A percentile compares a stretch with the other conserved stretches of the same genome.
These are phyloP conservation scores for Torymus texanus DNA, from an alignment of 2,888 invertebrate genomes.

Conservation along the genomic window DNA sequence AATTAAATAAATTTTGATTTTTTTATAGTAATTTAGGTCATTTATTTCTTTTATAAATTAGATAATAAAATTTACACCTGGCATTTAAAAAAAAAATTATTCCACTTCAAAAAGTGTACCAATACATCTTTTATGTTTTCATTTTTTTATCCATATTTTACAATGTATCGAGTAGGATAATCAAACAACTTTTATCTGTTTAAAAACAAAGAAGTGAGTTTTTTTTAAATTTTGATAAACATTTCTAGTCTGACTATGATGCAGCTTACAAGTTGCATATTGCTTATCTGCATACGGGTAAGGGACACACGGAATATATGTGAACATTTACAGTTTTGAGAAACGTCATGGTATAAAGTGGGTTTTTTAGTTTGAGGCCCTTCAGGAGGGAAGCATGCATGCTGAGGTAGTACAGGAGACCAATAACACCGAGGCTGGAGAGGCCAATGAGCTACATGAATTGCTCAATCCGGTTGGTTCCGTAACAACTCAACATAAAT, in stretches of 20 bases:
- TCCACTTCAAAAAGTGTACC: no score
- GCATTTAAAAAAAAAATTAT: no score
- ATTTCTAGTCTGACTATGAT: conserved; percentile 6
- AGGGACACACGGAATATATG: conserved; percentile 16
- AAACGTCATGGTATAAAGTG: conserved; percentile 52
- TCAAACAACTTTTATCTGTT: no score
- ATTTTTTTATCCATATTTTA: no score
- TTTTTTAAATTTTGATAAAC: no score
- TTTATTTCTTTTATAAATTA: no score
- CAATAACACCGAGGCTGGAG: conserved; percentile 68
- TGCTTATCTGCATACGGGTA: conserved; percentile 36
- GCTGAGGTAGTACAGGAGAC: conserved; percentile 69
- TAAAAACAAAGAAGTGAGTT: no score
- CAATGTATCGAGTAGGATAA: no score
- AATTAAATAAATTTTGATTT: no score
- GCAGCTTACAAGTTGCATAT: conserved; percentile 49
- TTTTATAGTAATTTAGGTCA: no score
- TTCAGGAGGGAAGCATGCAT: conserved; percentile 73
- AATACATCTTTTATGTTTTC: no score
- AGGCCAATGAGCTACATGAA: conserved; percentile 72
- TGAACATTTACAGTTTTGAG: conserved; percentile 7
- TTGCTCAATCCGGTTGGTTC: conserved; percentile 73
- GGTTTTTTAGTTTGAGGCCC: conserved; percentile 73
- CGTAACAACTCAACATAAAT: conserved; percentile 63
- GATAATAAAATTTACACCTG: no score